Percentiles rank a stretch among this genome's conserved stretches.
Conservation (phyloP, 2,888 invertebrate genomes). For the Xylophagus ater region DNA sequence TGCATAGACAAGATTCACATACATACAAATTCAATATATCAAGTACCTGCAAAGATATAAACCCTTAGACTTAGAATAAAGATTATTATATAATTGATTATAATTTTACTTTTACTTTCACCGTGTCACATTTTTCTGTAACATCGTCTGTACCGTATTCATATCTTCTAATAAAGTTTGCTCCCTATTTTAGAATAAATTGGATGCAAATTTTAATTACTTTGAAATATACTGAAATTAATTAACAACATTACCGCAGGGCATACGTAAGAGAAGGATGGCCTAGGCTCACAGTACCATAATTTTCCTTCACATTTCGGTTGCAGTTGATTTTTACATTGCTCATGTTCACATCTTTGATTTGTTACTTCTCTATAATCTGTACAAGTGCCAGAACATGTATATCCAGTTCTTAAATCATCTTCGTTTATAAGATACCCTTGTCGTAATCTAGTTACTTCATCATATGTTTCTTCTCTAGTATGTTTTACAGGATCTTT, state of each 20-base stretch:
- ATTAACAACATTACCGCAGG: slow-evolving; percentile 66
- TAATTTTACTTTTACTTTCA: slow-evolving; percentile 25
- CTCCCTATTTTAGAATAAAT: too few species aligned
- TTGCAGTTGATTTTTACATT: slow-evolving; percentile 56
- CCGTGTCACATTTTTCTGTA: too few species aligned
- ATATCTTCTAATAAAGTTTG: too few species aligned
- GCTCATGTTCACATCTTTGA: slow-evolving; percentile 54
- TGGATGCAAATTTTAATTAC: slow-evolving; percentile 9
- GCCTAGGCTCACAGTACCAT: slow-evolving; percentile 63
- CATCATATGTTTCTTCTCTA: slow-evolving; percentile 55
- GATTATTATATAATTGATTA: slow-evolving; percentile 65
- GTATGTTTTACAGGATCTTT: slow-evolving; percentile 59
- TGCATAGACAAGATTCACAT: slow-evolving; percentile 78
- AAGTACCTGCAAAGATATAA: slow-evolving; percentile 64
- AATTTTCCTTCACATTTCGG: slow-evolving; percentile 57
- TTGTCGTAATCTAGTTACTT: slow-evolving; percentile 69
- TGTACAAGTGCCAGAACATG: slow-evolving; percentile 62
- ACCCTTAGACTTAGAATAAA: slow-evolving; percentile 48
- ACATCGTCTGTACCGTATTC: too few species aligned
- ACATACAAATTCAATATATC: slow-evolving; percentile 79
- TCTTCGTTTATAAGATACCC: slow-evolving; percentile 84
- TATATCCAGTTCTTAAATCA: slow-evolving; percentile 68
- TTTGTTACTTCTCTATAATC: slow-evolving; percentile 57
- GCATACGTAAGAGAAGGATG: slow-evolving; percentile 76
- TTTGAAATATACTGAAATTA: too few species aligned